These are phyloP conservation scores for Rhizomys pruinosus DNA, from an alignment of 2,113 vertebrate species.

Conservation along the genomic window DNA sequence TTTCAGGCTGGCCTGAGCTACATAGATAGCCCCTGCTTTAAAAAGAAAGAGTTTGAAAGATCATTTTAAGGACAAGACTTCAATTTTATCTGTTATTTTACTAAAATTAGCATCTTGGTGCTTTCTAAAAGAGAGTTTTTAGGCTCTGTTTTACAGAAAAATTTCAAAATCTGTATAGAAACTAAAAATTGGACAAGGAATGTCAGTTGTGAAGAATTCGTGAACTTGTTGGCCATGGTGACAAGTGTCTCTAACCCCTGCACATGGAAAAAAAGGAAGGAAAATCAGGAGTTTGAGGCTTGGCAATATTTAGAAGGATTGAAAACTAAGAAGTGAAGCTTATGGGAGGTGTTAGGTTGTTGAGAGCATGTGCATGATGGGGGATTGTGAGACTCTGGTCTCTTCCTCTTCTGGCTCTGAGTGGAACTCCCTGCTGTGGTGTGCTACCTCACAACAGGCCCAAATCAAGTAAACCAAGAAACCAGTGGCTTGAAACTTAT, in stretches of 20 bases:
- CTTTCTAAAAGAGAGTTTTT: constrained; percentile 82
- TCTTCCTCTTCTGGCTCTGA: not conserved
- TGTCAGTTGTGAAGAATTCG: constrained; percentile 78
- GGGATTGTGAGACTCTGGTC: not conserved
- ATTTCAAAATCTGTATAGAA: constrained; percentile 80
- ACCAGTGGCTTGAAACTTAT: not conserved
- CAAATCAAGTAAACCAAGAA: not conserved
- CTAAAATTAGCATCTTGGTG: constrained; percentile 71
- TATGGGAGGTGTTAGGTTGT: not conserved
- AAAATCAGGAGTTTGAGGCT: not conserved
- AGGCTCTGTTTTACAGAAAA: constrained; percentile 78
- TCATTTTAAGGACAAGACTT: constrained; percentile 32
- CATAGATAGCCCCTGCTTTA: no score
- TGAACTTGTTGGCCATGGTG: constrained; percentile 9
- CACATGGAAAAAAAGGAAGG: not conserved
- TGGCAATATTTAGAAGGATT: not conserved
- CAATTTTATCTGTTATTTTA: constrained; percentile 70
- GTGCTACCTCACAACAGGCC: not conserved
- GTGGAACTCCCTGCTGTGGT: not conserved
- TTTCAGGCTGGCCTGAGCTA: no score
- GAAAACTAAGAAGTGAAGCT: no score
- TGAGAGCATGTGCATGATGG: not conserved
- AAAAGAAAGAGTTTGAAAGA: not conserved
- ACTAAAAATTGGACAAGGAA: constrained; percentile 75
- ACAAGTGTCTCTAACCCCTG: not conserved